A percentile compares a stretch with the other conserved stretches of the same genome.
phyloP scores from a whole-genome alignment of 2,888 invertebrate genomes.

The Drosophila austrosaltans region DNA sequence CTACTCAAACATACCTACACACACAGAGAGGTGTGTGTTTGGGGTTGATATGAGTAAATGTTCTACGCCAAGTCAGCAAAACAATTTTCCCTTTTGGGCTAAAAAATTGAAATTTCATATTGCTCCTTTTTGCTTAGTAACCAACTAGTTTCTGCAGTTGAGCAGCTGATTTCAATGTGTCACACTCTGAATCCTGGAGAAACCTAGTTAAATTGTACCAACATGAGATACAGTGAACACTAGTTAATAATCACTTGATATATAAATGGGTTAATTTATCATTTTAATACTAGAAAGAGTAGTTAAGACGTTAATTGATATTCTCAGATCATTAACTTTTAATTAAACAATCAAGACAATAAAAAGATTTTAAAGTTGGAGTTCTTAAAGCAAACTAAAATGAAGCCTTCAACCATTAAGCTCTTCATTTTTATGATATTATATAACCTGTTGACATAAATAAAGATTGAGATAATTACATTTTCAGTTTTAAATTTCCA shows the following conservation, averaged over 20 bases:
- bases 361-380: too few species aligned
- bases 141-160: slow-evolving; percentile 23
- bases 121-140: neutral
- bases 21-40: neutral
- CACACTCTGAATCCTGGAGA: slow-evolving; percentile 6
- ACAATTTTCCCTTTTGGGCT: slow-evolving; percentile 5
- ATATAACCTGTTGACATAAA: too few species aligned
- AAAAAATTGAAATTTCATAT: slow-evolving; percentile 9
- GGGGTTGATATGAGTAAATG: neutral
- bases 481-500: too few species aligned
- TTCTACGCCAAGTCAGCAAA: slow-evolving; percentile 16
- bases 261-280: neutral
- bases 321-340: too few species aligned
- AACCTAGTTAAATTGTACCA: neutral
- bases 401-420: too few species aligned
- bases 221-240: neutral
- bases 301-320: too few species aligned
- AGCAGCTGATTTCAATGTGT: slow-evolving; percentile 25
- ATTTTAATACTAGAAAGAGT: too few species aligned
- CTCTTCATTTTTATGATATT: too few species aligned
- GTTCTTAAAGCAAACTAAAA: too few species aligned
- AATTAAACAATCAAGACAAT: too few species aligned
- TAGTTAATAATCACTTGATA: neutral
- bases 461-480: too few species aligned
- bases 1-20: neutral